These are phyloP conservation scores for Mionectes olivaceus DNA, from an alignment of 2,797 vertebrate species.

Conservation along the genomic window DNA sequence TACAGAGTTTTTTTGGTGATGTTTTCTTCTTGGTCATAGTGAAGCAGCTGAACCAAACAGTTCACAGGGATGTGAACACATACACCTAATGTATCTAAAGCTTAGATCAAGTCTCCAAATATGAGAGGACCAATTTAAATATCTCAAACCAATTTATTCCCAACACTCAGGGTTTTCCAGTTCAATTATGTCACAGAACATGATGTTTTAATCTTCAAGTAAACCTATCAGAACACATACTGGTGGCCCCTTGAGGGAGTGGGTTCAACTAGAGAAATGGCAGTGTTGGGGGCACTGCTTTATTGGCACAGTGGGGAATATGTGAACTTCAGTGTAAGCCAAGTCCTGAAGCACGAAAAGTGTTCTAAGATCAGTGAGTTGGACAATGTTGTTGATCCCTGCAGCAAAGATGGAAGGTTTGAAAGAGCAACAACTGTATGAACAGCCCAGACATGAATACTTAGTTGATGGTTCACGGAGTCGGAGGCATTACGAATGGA, in stretches of 20 bases:
- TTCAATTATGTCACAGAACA: not conserved
- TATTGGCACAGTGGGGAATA: not conserved
- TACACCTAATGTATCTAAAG: not conserved
- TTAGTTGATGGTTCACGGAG: conserved; percentile 20
- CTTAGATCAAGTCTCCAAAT: not conserved
- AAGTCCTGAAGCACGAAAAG: conserved; percentile 28
- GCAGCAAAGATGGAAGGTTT: conserved; percentile 19
- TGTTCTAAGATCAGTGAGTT: conserved; percentile 28
- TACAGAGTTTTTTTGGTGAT: not conserved
- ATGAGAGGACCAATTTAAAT: not conserved
- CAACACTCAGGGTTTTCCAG: not conserved
- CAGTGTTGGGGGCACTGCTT: fast-evolving
- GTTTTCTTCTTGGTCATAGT: not conserved
- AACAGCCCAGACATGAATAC: not conserved
- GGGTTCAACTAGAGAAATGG: not conserved
- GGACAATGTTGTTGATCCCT: conserved; percentile 50
- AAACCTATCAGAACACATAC: not conserved
- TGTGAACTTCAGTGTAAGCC: not conserved
- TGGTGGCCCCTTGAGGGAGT: not conserved
- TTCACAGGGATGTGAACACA: not conserved
- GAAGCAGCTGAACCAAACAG: not conserved
- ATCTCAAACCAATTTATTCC: not conserved
- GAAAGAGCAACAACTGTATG: conserved; percentile 4
- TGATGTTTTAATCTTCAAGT: not conserved
- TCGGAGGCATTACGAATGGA: not conserved